Conservation (phyloP, 2,888 invertebrate species). For the Drosophila longiperda region DNA sequence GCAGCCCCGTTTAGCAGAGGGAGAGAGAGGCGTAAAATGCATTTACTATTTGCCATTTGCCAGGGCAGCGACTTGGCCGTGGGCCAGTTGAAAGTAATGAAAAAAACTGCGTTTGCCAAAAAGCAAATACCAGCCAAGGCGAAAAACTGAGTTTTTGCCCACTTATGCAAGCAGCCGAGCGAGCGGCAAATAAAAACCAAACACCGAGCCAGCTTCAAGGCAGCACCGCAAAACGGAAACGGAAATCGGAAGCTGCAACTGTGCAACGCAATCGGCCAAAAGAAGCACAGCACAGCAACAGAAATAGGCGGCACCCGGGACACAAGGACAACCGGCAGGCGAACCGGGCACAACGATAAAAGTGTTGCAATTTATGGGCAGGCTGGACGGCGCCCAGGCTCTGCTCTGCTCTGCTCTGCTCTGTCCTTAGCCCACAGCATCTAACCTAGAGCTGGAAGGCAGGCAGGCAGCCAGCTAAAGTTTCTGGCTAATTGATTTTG, state of each 20-base stretch:
- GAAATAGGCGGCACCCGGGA: conserved; percentile 73
- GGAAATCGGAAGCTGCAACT: conserved; percentile 81
- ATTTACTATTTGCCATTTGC: conserved; percentile 62
- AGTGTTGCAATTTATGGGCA: conserved; percentile 80
- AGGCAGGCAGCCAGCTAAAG: conserved; percentile 57
- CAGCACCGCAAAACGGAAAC: conserved; percentile 77
- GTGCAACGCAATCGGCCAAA: conserved; percentile 68
- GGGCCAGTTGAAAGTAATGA: conserved; percentile 75
- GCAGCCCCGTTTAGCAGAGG: conserved; percentile 41
- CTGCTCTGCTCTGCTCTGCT: neutral
- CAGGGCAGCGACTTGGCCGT: conserved; percentile 62
- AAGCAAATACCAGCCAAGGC: conserved; percentile 64
- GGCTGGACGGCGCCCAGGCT: conserved; percentile 66
- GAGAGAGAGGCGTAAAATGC: conserved; percentile 56
- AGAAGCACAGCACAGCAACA: conserved; percentile 47
- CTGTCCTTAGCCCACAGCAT: conserved; percentile 20
- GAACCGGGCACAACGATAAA: conserved; percentile 65
- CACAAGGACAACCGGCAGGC: conserved; percentile 59
- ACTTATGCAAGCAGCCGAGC: conserved; percentile 76
- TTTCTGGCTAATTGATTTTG: conserved; percentile 82
- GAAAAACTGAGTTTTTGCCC: conserved; percentile 64
- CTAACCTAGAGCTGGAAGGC: conserved; percentile 23
- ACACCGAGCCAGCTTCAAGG: conserved; percentile 66
- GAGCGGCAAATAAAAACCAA: conserved; percentile 72
- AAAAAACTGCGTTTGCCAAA: conserved; percentile 78